Evolutionary conservation across 2,113 vertebrate species (phyloP).

Genomic region (Notothenia coriiceps): DNA sequence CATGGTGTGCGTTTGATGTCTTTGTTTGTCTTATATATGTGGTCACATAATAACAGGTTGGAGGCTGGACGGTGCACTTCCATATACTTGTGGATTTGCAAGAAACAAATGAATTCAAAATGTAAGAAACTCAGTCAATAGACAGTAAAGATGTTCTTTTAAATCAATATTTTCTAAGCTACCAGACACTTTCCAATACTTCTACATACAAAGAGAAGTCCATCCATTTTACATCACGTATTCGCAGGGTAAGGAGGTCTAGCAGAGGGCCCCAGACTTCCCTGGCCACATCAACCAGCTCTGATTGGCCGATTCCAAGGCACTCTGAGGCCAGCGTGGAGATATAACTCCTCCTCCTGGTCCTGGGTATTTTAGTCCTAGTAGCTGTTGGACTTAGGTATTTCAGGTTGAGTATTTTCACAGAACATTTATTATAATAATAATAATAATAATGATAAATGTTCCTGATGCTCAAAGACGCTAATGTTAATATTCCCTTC

Average conservation of each 20-base stretch:
- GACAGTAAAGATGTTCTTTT: background rate
- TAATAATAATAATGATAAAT: too few relatives aligned
- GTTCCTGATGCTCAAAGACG: too few relatives aligned
- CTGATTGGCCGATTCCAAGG: too few relatives aligned
- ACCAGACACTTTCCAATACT: background rate
- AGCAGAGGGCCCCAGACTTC: too few relatives aligned
- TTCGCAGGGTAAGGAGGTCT: too few relatives aligned
- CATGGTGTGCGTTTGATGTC: background rate
- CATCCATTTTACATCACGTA: too few relatives aligned
- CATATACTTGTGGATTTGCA: background rate
- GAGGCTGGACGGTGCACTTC: background rate
- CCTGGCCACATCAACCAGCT: too few relatives aligned
- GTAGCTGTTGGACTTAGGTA: background rate
- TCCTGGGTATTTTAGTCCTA: too few relatives aligned
- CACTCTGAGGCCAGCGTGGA: too few relatives aligned
- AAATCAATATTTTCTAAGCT: constrained; percentile 24
- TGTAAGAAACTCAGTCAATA: constrained; percentile 1
- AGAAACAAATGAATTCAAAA: background rate
- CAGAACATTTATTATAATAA: too few relatives aligned
- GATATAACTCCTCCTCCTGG: too few relatives aligned
- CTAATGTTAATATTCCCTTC: too few relatives aligned
- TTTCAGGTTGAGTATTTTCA: background rate
- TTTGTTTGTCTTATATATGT: background rate
- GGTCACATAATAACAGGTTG: background rate
- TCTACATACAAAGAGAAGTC: background rate